Conservation (phyloP, 2,888 invertebrate genomes). For the Zootermopsis nevadensis region DNA sequence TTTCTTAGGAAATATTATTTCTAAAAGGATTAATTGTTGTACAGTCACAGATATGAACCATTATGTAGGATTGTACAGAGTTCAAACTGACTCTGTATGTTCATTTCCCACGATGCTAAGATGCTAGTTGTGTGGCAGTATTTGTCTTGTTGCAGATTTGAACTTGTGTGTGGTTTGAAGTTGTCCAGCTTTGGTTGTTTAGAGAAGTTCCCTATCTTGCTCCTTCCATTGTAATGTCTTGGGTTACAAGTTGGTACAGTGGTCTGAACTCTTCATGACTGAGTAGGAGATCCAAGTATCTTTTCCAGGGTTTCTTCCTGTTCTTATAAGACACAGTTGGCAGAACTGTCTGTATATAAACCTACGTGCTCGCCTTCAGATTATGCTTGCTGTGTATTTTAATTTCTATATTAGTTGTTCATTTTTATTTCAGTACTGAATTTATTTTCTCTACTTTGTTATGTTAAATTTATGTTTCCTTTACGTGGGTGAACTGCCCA, state of each 20-base stretch:
- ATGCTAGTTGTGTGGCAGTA: not conserved
- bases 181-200: slow-evolving; percentile 26
- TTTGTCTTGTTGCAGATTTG: slow-evolving; percentile 20
- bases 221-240: slow-evolving; percentile 5
- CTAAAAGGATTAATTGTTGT: no score
- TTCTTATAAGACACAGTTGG: not conserved
- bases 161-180: slow-evolving; percentile 40
- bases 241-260: slow-evolving; percentile 1
- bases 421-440: not conserved
- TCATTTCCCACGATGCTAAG: slow-evolving; percentile 16
- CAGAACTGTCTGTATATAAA: not conserved
- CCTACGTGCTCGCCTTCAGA: not conserved
- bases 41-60: no score
- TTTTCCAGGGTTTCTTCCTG: not conserved
- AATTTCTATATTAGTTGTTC: not conserved
- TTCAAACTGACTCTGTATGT: not conserved
- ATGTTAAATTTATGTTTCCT: slow-evolving; percentile 3
- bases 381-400: slow-evolving; percentile 1
- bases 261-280: not conserved
- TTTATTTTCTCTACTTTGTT: not conserved
- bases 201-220: not conserved
- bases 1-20: no score
- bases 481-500: not conserved
- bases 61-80: no score
- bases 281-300: not conserved